Conservation (phyloP, 2,797 vertebrate genomes). For the Garrulus glandarius region DNA sequence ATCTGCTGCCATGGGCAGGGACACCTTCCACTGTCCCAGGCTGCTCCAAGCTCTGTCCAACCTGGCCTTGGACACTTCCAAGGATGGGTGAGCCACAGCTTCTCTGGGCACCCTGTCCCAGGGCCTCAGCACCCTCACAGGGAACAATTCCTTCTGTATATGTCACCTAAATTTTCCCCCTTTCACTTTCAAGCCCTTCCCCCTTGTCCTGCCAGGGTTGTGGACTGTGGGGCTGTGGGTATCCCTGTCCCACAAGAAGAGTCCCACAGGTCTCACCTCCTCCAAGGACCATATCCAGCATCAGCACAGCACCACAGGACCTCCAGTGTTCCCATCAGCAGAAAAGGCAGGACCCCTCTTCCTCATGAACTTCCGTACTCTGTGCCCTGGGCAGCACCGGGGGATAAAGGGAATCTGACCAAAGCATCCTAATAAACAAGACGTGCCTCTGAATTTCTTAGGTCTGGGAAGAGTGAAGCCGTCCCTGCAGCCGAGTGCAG, state of each 20-base stretch:
- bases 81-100: background rate
- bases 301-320: background rate
- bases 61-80: background rate
- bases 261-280: background rate
- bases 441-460: background rate
- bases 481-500: background rate
- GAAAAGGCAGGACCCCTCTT: background rate
- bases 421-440: background rate
- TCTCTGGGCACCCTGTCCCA: background rate
- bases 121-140: background rate
- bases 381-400: background rate
- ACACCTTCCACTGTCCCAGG: background rate
- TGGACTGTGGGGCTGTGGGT: background rate
- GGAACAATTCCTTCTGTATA: background rate
- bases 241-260: background rate
- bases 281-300: background rate
- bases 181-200: background rate
- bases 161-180: too few relatives aligned
- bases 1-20: background rate
- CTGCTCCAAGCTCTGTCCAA: fast-evolving
- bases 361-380: background rate
- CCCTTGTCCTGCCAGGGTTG: background rate
- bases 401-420: background rate
- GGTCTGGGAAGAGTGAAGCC: background rate
- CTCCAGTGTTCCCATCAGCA: background rate